phyloP scores from a whole-genome alignment of 2,797 vertebrate genomes.

The Micromesistius poutassou region DNA sequence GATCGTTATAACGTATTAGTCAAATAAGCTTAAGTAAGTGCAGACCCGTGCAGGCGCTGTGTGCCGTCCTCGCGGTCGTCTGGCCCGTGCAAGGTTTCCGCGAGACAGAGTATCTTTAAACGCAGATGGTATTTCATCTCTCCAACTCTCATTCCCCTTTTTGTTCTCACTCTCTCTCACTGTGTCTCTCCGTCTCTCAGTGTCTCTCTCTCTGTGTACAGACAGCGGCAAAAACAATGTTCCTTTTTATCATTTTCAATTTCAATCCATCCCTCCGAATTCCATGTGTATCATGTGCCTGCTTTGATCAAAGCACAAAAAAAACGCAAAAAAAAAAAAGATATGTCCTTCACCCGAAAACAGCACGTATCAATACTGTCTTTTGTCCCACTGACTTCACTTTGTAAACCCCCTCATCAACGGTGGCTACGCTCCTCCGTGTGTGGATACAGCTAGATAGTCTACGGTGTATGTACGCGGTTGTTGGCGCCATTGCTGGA shows the following conservation, averaged over 20 bases:
- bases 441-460: background rate
- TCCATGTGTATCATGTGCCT: conserved; percentile 15
- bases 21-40: conserved; percentile 32
- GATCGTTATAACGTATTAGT: conserved; percentile 53
- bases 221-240: conserved; percentile 23
- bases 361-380: conserved; percentile 11
- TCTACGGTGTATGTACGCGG: background rate
- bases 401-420: background rate
- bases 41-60: conserved; percentile 38
- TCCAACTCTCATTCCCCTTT: conserved; percentile 23
- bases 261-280: conserved; percentile 23
- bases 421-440: background rate
- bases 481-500: background rate
- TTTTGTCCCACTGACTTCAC: conserved; percentile 6
- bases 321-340: conserved; percentile 33
- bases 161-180: conserved; percentile 13
- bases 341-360: conserved; percentile 26
- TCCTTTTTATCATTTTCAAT: conserved; percentile 43
- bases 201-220: conserved; percentile 3
- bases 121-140: conserved; percentile 61
- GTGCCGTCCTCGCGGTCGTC: conserved; percentile 48
- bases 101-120: conserved; percentile 52
- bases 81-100: conserved; percentile 52
- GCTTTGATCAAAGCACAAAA: conserved; percentile 28
- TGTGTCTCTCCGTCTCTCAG: background rate